These are phyloP conservation scores for Geotrupes spiniger DNA, from an alignment of 2,888 invertebrate species.

Conservation along the genomic window DNA sequence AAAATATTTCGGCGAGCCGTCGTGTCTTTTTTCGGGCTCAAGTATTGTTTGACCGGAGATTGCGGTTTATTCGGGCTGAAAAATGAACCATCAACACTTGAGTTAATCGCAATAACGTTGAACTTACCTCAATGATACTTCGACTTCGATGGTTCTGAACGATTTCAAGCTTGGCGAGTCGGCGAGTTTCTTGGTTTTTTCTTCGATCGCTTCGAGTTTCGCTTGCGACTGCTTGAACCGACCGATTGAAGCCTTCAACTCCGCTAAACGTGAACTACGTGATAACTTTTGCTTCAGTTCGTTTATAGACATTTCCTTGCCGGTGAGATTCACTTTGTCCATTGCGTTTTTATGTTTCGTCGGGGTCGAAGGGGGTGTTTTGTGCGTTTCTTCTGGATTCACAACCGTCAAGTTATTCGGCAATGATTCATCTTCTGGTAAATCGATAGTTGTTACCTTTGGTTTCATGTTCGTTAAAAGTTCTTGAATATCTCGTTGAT, in stretches of 20 bases:
- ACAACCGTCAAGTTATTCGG: conserved; percentile 4
- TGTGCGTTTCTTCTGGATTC: conserved; percentile 19
- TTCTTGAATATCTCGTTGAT: conserved; percentile 39
- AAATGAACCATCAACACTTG: too few species aligned
- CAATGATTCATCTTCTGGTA: neutral
- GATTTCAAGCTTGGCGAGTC: conserved; percentile 59
- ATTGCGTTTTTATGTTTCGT: conserved; percentile 47
- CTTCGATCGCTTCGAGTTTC: conserved; percentile 55
- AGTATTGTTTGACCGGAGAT: conserved; percentile 60
- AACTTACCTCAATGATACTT: conserved; percentile 68
- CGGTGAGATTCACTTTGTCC: conserved; percentile 52
- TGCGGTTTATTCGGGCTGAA: conserved; percentile 64
- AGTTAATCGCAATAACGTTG: conserved; percentile 14
- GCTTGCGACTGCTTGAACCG: conserved; percentile 64
- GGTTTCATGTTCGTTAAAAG: conserved; percentile 36
- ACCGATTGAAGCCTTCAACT: conserved; percentile 66
- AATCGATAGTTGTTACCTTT: conserved; percentile 4
- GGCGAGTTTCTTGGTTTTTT: conserved; percentile 38
- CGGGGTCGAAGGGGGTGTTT: conserved; percentile 39
- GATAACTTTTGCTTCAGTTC: conserved; percentile 68
- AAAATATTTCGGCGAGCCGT: conserved; percentile 60
- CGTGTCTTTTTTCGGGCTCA: conserved; percentile 54
- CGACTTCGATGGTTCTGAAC: conserved; percentile 73
- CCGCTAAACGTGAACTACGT: conserved; percentile 66
- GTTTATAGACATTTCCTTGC: conserved; percentile 63